phyloP scores from a whole-genome alignment of 2,888 invertebrate genomes.

The Synergus gifuensis region DNA sequence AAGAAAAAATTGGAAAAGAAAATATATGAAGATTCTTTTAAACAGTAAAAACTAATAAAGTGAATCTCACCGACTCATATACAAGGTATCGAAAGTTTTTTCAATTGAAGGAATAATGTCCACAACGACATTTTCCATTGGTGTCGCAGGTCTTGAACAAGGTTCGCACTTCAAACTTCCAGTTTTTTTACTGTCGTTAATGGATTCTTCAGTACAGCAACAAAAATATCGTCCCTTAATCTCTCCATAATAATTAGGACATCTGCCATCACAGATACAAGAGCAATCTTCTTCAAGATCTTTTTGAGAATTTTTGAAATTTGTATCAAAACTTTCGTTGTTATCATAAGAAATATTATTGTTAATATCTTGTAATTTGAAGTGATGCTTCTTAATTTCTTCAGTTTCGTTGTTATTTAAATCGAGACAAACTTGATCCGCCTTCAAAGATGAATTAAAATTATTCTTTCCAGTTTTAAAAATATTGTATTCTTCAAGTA shows the following conservation, averaged over 20 bases:
- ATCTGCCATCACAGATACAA: conserved; percentile 24
- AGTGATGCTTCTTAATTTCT: not conserved
- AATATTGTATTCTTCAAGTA: conserved; percentile 49
- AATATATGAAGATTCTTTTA: too few relatives aligned
- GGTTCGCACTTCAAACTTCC: not conserved
- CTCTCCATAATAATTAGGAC: conserved; percentile 12
- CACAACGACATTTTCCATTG: conserved; percentile 43
- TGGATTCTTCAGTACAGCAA: not conserved
- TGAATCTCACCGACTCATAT: conserved; percentile 50
- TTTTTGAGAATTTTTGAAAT: not conserved
- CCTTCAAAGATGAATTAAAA: not conserved
- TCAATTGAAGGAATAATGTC: conserved; percentile 54
- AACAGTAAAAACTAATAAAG: not conserved
- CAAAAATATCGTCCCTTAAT: not conserved
- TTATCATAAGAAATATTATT: conserved; percentile 21
- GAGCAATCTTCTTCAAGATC: not conserved
- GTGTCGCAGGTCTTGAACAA: not conserved
- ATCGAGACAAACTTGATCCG: not conserved
- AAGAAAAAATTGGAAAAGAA: too few relatives aligned
- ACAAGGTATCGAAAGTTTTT: conserved; percentile 57
- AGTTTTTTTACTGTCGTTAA: not conserved
- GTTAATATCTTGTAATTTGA: not conserved
- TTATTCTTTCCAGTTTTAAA: not conserved
- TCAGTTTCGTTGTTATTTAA: conserved; percentile 8
- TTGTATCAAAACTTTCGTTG: not conserved